These are phyloP conservation scores for Brachionus plicatilis DNA, from an alignment of 1,140 invertebrate species.

Conservation along the genomic window DNA sequence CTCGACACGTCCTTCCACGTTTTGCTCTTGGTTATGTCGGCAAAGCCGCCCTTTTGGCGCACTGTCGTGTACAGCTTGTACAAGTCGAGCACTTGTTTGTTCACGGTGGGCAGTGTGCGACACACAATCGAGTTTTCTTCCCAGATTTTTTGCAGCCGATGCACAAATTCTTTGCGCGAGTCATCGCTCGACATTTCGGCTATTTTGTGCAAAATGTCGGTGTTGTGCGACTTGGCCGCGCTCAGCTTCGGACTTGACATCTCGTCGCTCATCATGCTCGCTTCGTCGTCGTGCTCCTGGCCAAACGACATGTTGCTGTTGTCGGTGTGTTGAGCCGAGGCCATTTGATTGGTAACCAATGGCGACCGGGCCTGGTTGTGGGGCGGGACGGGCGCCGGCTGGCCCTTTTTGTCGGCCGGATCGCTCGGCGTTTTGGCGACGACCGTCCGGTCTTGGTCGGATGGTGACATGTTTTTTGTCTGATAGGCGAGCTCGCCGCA, in stretches of 20 bases:
- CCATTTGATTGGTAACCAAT: background rate
- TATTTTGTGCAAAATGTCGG: background rate
- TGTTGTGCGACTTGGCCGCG: background rate
- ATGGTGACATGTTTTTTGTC: background rate
- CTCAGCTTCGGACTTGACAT: background rate
- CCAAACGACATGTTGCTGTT: slow-evolving; percentile 34
- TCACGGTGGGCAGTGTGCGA: slow-evolving; percentile 74
- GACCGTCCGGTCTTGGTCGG: background rate
- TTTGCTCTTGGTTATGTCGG: slow-evolving; percentile 95
- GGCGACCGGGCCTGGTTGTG: background rate
- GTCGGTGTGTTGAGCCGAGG: background rate
- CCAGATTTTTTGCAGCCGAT: slow-evolving; percentile 27
- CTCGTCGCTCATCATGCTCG: slow-evolving; percentile 35
- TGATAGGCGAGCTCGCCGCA: background rate
- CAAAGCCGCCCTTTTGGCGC: slow-evolving; percentile 89
- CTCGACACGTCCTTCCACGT: slow-evolving; percentile 96
- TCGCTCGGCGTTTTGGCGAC: background rate
- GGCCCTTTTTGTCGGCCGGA: background rate
- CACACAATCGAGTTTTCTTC: slow-evolving; percentile 16
- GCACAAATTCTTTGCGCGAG: slow-evolving; percentile 9
- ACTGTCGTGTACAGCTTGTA: slow-evolving; percentile 89
- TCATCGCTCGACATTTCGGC: slow-evolving; percentile 9
- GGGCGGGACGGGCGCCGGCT: background rate
- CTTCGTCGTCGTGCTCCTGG: slow-evolving; percentile 15
- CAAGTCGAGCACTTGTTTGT: slow-evolving; percentile 93